A percentile compares a stretch with the other conserved stretches of the same genome.
phyloP scores from a whole-genome alignment of 2,888 invertebrate species.

The Dexiosoma caninum region DNA sequence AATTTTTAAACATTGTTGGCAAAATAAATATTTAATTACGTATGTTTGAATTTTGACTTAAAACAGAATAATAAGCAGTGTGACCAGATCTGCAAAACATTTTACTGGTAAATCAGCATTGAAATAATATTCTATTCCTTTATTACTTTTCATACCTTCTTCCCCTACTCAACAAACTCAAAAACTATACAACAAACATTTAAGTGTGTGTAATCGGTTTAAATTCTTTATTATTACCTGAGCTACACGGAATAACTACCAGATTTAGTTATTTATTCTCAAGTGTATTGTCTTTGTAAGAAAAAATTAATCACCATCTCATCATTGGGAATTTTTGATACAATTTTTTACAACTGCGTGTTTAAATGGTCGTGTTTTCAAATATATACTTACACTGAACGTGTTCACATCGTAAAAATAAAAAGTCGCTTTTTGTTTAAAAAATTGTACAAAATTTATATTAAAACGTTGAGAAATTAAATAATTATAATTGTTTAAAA shows the following conservation, averaged over 20 bases:
- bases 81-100: too few relatives aligned
- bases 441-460: constrained; percentile 45
- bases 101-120: too few relatives aligned
- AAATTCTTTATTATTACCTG: too few relatives aligned
- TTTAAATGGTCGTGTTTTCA: constrained; percentile 4
- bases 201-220: too few relatives aligned
- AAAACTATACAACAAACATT: too few relatives aligned
- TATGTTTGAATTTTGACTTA: constrained; percentile 36
- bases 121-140: too few relatives aligned
- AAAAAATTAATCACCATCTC: neutral
- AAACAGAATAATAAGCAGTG: constrained; percentile 21
- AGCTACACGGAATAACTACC: too few relatives aligned
- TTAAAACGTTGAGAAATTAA: constrained; percentile 38
- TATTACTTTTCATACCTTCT: too few relatives aligned
- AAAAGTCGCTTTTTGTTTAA: constrained; percentile 59
- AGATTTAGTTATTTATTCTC: too few relatives aligned
- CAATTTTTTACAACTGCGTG: neutral
- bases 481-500: neutral
- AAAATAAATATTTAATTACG: constrained; percentile 53
- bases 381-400: constrained; percentile 42
- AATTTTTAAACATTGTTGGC: constrained; percentile 40
- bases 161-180: too few relatives aligned
- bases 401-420: constrained; percentile 32
- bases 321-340: neutral
- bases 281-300: too few relatives aligned